Evolutionary conservation across 2,113 vertebrate species (phyloP), one percentile per base, ranked within the genome.

Genomic region (Callopanchax toddi): DNA sequence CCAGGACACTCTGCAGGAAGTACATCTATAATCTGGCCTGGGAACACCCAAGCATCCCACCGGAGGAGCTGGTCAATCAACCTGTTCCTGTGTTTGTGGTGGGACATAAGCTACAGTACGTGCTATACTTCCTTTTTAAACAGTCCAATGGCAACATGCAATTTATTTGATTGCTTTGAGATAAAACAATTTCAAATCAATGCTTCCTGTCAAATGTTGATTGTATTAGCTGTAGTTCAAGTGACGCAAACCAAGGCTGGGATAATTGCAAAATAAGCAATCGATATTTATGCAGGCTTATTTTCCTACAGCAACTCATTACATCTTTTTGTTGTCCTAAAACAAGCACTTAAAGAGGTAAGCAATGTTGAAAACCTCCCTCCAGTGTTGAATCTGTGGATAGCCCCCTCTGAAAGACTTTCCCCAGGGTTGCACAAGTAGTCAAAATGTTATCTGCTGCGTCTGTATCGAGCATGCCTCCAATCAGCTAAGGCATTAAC

Each of bases 171-270:
- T 1, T 0, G 46, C 32, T 40, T n/a, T 54, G n/a, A 46, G 54
- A 62, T 43, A 63, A 40, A 50, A 13, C 36, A 26, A 67, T 53
- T 60, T 60, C 4, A 44, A 60, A 82, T 82, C 57, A 55, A 71
- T 59, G 60, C 43, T 60, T 62, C 51, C 53, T 60, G 63, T 58
- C 71, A 59, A 50, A 51, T 40, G 20, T 10, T 54, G 21, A 72
- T 43, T 51, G 13, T 25, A 25, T 51, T 32, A 40, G 50, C 25
- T 50, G 44, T 64, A 51, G 34, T 39, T 21, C 23, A 43, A 29
- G 23, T 45, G 20, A 45, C 56, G 18, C 39, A 42, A 46, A 50
- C 0, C 8, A 21, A 37, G 39, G 25, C 37, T 43, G 55, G 7
- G 13, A 0, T 75, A 69, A 69, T 39, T 49, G 42, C 22, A 70